These are phyloP conservation scores for Premnoplex brunnescens DNA, from an alignment of 2,797 vertebrate genomes.

Conservation along the genomic window DNA sequence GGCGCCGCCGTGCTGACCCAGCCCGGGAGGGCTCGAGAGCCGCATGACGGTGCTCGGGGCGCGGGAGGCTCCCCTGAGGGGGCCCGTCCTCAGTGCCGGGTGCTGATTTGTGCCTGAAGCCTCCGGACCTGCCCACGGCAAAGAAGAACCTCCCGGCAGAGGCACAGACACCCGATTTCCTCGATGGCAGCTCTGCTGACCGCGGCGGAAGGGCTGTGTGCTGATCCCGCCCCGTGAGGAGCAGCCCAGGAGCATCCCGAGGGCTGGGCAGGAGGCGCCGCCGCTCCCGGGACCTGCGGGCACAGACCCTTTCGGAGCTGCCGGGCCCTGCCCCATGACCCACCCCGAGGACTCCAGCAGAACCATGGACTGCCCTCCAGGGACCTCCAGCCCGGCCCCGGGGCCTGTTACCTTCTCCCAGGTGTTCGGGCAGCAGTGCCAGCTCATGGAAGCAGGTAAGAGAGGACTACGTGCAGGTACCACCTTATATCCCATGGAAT, in stretches of 20 bases:
- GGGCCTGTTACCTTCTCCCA: slow-evolving; percentile 77
- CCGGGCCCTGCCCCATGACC: not conserved
- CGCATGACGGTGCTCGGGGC: rapidly evolving
- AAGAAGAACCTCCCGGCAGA: not conserved
- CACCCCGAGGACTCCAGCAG: not conserved
- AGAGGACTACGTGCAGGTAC: rapidly evolving
- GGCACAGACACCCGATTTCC: rapidly evolving
- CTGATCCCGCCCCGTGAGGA: not conserved
- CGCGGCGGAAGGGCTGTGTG: rapidly evolving
- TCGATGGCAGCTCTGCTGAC: rapidly evolving
- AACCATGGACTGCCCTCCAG: slow-evolving; percentile 68
- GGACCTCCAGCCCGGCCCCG: not conserved
- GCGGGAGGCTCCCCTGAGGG: not conserved
- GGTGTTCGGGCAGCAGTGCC: slow-evolving; percentile 81
- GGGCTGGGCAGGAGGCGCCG: rapidly evolving
- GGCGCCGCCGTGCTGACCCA: not conserved
- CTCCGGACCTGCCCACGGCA: not conserved
- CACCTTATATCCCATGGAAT: rapidly evolving
- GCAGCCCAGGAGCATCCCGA: not conserved
- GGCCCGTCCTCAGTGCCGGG: rapidly evolving
- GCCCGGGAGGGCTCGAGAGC: rapidly evolving
- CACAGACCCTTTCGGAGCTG: not conserved
- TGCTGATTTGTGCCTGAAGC: not conserved
- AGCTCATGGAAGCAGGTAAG: slow-evolving; percentile 85
- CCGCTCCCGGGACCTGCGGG: not conserved